Conservation (phyloP, 2,888 invertebrate species). For the Melinaea menophilus region DNA sequence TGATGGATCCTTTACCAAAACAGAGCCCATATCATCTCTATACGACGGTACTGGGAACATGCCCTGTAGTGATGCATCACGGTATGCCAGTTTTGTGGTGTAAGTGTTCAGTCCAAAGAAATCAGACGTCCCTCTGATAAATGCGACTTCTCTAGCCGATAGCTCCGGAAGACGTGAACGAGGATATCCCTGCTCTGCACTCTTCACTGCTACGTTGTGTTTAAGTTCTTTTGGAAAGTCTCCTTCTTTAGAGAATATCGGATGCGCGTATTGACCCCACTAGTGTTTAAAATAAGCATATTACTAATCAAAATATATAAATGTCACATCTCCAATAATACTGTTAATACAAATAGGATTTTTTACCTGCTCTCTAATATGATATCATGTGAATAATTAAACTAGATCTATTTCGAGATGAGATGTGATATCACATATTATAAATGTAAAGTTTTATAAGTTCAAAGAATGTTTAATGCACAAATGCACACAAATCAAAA, state of each 20-base stretch:
- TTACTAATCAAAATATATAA: not conserved
- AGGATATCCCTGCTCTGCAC: slow-evolving; percentile 63
- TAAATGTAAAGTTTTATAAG: too few species aligned
- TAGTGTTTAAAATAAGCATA: slow-evolving; percentile 35
- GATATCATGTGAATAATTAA: too few species aligned
- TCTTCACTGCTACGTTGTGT: slow-evolving; percentile 61
- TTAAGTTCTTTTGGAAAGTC: slow-evolving; percentile 71
- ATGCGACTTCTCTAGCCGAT: slow-evolving; percentile 74
- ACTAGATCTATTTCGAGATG: too few species aligned
- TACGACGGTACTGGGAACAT: slow-evolving; percentile 59
- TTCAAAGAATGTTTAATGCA: too few species aligned
- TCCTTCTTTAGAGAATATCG: slow-evolving; percentile 63
- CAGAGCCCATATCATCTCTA: slow-evolving; percentile 54
- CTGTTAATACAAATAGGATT: too few species aligned
- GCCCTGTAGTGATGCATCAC: slow-evolving; percentile 55
- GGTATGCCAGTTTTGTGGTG: slow-evolving; percentile 66
- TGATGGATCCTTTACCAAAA: slow-evolving; percentile 46
- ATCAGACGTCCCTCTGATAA: slow-evolving; percentile 80
- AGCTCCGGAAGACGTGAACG: slow-evolving; percentile 69
- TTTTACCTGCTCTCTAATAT: too few species aligned
- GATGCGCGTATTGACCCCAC: slow-evolving; percentile 67
- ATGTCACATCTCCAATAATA: not conserved
- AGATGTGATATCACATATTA: too few species aligned
- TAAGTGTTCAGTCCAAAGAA: slow-evolving; percentile 83
- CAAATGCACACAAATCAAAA: not conserved